phyloP scores from a whole-genome alignment of 2,797 vertebrate species.

The Tadarida brasiliensis region DNA sequence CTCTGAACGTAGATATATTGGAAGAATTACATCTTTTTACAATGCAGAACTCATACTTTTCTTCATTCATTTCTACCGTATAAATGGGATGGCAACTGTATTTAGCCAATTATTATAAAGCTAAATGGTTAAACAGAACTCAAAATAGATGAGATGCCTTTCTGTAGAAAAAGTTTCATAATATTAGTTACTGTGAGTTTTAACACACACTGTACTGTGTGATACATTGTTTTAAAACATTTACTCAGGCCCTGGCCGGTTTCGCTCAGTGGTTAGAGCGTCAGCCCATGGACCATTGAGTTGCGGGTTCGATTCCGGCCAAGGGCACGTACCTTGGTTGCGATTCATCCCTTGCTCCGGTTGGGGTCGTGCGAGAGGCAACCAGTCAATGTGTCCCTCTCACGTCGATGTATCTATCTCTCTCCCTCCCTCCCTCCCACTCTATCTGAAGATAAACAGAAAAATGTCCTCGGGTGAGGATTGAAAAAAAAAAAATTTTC shows the following conservation, averaged over 20 bases:
- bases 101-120: slow-evolving; percentile 47
- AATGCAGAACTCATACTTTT: background rate
- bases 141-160: background rate
- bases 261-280: no score
- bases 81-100: background rate
- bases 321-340: no score
- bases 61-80: slow-evolving; percentile 9
- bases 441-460: no score
- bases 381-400: no score
- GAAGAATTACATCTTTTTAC: slow-evolving; percentile 12
- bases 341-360: no score
- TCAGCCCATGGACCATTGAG: no score
- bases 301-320: no score
- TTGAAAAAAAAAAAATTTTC: background rate
- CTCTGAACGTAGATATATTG: background rate
- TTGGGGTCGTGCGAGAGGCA: no score
- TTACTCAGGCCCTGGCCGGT: background rate
- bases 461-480: no score
- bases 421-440: no score
- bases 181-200: slow-evolving; percentile 9
- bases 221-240: slow-evolving; percentile 3
- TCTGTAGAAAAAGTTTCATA: slow-evolving; percentile 9
- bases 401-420: no score
- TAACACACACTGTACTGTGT: background rate
- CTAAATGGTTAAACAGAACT: slow-evolving; percentile 39